Conservation (phyloP, 2,113 vertebrate species). For the Myiopsitta monachus region DNA sequence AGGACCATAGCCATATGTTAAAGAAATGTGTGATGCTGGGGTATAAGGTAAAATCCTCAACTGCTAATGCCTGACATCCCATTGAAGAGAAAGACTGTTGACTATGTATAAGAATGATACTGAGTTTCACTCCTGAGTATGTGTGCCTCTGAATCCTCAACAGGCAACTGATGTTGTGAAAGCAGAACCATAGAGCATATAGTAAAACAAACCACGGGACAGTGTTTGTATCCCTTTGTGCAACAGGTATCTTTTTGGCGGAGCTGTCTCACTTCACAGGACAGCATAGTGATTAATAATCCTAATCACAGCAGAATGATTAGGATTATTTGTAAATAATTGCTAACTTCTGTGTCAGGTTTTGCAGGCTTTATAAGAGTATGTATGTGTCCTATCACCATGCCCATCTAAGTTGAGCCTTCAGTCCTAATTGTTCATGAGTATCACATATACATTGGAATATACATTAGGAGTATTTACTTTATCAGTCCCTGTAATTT, state of each 20-base stretch:
- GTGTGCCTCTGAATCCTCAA: background rate
- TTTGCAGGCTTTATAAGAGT: background rate
- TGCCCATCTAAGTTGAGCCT: background rate
- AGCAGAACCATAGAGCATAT: background rate
- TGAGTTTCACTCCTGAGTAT: background rate
- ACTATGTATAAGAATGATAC: rapidly evolving
- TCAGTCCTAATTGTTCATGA: background rate
- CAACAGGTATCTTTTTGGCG: background rate
- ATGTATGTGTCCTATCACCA: too few species aligned
- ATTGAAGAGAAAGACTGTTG: background rate
- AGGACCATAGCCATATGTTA: rapidly evolving
- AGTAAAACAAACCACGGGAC: rapidly evolving
- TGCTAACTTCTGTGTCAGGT: background rate
- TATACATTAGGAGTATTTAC: background rate
- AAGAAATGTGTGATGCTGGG: background rate
- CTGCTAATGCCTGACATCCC: background rate
- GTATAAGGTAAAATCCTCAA: background rate
- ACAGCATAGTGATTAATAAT: background rate
- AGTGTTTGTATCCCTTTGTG: too few species aligned
- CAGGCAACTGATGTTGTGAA: background rate
- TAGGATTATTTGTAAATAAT: background rate
- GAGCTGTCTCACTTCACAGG: background rate
- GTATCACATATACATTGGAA: background rate
- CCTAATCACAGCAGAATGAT: background rate
- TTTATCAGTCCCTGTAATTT: background rate